phyloP scores from a whole-genome alignment of 2,888 invertebrate genomes.

The Lasius fuliginosus region DNA sequence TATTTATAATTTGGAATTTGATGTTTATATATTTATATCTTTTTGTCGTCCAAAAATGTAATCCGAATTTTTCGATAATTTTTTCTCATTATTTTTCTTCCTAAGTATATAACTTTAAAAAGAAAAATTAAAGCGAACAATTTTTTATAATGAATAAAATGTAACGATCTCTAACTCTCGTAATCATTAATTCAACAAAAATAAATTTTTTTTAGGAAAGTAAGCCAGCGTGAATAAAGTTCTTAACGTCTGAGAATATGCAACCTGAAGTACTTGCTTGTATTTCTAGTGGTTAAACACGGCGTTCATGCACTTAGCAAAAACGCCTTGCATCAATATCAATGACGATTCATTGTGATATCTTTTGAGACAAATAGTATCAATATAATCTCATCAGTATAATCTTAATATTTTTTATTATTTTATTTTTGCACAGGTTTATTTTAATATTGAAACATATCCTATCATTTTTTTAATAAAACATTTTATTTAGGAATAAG shows the following conservation, averaged over 20 bases:
- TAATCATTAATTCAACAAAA: not conserved
- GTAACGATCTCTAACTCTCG: not conserved
- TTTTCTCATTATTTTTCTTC: not conserved
- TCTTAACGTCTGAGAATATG: not conserved
- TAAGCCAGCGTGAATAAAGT: not conserved
- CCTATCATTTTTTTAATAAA: not conserved
- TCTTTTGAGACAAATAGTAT: not conserved
- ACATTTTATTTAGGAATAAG: not conserved
- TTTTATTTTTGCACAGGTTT: not conserved
- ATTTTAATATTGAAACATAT: constrained; percentile 7
- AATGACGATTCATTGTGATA: not conserved
- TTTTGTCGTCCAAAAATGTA: not conserved
- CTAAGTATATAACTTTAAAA: not conserved
- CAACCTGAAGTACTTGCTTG: not conserved
- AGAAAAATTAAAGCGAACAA: not conserved
- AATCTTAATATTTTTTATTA: not conserved
- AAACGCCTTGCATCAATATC: not conserved
- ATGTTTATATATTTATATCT: not conserved
- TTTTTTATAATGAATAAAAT: not conserved
- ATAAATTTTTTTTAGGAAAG: not conserved
- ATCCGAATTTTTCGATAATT: not conserved
- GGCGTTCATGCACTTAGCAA: not conserved
- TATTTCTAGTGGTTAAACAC: not conserved
- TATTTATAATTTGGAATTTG: not conserved
- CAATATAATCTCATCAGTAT: not conserved